A percentile compares a stretch with the other conserved stretches of the same genome.
Conservation (phyloP, 2,888 invertebrate species). For the Melolontha melolontha region DNA sequence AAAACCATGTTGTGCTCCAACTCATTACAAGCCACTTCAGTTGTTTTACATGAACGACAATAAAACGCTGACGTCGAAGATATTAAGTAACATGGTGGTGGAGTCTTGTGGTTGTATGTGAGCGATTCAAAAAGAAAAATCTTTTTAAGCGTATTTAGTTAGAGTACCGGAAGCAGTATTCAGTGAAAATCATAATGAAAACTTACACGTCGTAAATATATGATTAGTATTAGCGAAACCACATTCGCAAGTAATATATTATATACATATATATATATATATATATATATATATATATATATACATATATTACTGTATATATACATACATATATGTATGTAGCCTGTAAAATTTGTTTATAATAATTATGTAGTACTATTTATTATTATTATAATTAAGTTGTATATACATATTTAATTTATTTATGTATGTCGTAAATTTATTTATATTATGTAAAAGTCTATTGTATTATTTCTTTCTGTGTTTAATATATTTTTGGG, state of each 20-base stretch:
- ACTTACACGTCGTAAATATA: background rate
- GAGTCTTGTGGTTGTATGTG: slow-evolving; percentile 91
- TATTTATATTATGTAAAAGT: slow-evolving; percentile 9
- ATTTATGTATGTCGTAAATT: slow-evolving; percentile 13
- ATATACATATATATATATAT: no score
- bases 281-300: no score
- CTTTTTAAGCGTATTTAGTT: background rate
- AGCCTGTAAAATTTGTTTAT: no score
- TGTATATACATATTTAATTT: slow-evolving; percentile 33
- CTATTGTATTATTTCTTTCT: slow-evolving; percentile 18
- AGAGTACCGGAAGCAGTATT: slow-evolving; percentile 23
- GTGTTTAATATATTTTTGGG: background rate
- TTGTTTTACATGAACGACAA: slow-evolving; percentile 85
- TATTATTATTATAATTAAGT: slow-evolving; percentile 23
- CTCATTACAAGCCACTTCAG: slow-evolving; percentile 82
- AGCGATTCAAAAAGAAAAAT: slow-evolving; percentile 46
- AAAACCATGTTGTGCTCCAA: slow-evolving; percentile 89
- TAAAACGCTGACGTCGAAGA: slow-evolving; percentile 81
- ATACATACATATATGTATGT: no score
- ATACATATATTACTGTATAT: no score
- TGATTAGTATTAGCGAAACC: slow-evolving; percentile 24
- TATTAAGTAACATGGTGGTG: slow-evolving; percentile 91
- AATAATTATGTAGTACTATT: slow-evolving; percentile 11
- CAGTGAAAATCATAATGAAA: background rate
- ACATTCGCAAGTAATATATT: slow-evolving; percentile 10